Evolutionary conservation across 2,797 vertebrate genomes (phyloP), one percentile per base, ranked within the genome.

Genomic region (Coregonus sp.): DNA sequence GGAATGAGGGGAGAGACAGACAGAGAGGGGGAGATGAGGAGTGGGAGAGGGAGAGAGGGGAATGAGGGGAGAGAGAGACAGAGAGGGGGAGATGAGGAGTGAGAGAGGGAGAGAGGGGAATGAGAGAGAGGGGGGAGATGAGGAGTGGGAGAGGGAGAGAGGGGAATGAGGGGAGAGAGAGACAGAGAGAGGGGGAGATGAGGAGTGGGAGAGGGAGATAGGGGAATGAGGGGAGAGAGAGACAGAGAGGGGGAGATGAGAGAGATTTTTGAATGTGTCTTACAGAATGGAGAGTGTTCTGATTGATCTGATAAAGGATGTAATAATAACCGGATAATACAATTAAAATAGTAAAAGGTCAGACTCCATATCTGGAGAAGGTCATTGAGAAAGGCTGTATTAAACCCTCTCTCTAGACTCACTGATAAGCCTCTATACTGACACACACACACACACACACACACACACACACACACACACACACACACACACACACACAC

Each of bases 261-360:
- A 5, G 69, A n/a, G 6, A 47, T 75, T 20, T 77, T 16, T 61
- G 33, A 15, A 5, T 69, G 65, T 33, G 52, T 75, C 72, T 31
- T 73, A 31, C 59, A 75, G 65, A 71, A 31, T 68, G 65, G 37
- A 61, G 16, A 35, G 59, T 11, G 40, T 72, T 66, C 29, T 72
- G 59, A 78, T 72, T 70, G 54, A 72, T n/a, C 35, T 40, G 69
- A 67, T 69, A 54, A 71, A 16, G 68, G 52, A 78, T 61, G 66
- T 74, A 59, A 80, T 78, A 82, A 82, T 75, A 85, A 75, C 11
- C 15, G 40, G 61, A 18, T 80, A 82, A 85, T 87, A 59, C 76
- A 83, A 80, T 83, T 78, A 80, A 51, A 85, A 81, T 14, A 35
- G 9, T 69, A 35, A 84, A 84, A 84, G 85, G 85, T 84, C 81